Percentiles rank a stretch among this genome's conserved stretches.
These are phyloP conservation scores for Tinamus major DNA, from an alignment of 2,797 vertebrate genomes.

Conservation along the genomic window DNA sequence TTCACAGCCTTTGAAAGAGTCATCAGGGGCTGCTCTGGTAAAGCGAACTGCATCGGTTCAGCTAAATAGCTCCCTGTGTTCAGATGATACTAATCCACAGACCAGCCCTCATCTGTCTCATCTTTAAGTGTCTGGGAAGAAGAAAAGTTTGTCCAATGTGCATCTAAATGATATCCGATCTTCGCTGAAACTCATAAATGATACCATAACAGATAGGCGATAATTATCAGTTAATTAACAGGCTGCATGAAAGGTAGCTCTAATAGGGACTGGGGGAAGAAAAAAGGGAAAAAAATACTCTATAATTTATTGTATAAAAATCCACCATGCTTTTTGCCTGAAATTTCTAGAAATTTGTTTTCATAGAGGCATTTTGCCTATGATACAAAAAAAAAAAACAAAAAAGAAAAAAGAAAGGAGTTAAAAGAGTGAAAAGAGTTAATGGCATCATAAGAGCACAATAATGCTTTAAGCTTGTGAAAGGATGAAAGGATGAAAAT, in stretches of 20 bases:
- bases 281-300: not conserved
- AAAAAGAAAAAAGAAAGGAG: not conserved
- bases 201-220: not conserved
- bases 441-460: not conserved
- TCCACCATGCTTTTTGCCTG: not conserved
- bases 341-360: not conserved
- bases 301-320: not conserved
- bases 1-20: not conserved
- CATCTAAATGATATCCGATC: not conserved
- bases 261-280: not conserved
- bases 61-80: not conserved
- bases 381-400: not conserved
- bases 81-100: not conserved
- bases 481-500: constrained; percentile 7
- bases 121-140: not conserved
- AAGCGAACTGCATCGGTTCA: not conserved
- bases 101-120: not conserved
- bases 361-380: not conserved
- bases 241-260: not conserved
- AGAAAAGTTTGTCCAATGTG: not conserved
- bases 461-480: not conserved
- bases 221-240: not conserved
- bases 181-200: not conserved
- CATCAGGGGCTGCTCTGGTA: not conserved
- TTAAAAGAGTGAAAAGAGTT: not conserved